Evolutionary conservation across 2,113 vertebrate genomes (phyloP), one percentile per base, ranked within the genome.

Genomic region (Sinocyclocheilus grahami): DNA sequence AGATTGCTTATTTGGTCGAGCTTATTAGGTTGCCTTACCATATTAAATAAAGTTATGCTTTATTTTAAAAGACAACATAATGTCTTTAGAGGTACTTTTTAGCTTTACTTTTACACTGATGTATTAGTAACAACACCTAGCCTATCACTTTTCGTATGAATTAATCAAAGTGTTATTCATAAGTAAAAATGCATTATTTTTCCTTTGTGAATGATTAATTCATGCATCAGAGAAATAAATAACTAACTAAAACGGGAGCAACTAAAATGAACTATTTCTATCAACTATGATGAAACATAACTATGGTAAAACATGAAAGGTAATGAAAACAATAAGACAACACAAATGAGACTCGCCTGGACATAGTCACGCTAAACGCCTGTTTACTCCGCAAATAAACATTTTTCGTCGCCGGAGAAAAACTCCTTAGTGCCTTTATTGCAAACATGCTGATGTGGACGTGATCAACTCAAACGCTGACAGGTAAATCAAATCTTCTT

Each of bases 281-380:
- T 33, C 8, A 62, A n/a, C n/a, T 62, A n/a, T n/a, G 58, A 62
- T 60, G 7, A 60, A 60, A 60, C 58, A 60, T 22, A 22, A 22
- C 18, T 60, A 58, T 22, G 7, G n/a, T 7, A 22, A 2, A 58
- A 60, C 55, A n/a, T 6, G 22, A 62, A 62, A 22, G 20, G 4
- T 3, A 20, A 72, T 2, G 4, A 27, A 53, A 27, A 30, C 46
- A 18, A 30, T 18, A 30, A 48, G 39, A 1, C 20, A 39, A 2
- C 62, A 24, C 10, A 65, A 62, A 14, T 72, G 5, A 22, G 39
- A 9, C 82, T 84, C 51, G 75, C 82, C 67, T 84, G 6, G 82
- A 39, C 48, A 60, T 18, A 16, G 69, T 37, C 7, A 60, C 13
- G 0, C 12, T 16, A 27, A 74, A 60, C 11, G 22, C 33, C 20